A percentile compares a stretch with the other conserved stretches of the same genome.
Conservation (phyloP, 2,797 vertebrate genomes). For the Oceanodroma leucorhoa region DNA sequence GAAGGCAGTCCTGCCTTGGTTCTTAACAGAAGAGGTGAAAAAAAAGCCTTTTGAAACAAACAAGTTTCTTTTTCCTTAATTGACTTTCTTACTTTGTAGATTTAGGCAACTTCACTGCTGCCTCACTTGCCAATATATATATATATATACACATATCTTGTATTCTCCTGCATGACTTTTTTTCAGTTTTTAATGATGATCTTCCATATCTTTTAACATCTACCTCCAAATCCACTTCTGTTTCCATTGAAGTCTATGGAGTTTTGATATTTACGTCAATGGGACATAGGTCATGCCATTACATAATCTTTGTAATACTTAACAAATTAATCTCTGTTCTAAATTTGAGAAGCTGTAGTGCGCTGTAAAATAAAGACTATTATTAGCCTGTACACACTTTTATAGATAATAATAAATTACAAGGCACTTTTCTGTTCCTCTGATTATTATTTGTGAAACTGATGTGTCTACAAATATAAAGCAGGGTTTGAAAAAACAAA, state of each 20-base stretch:
- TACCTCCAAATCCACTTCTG: not conserved
- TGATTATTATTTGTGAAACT: not conserved
- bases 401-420: not conserved
- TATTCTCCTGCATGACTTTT: not conserved
- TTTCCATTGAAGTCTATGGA: not conserved
- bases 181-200: not conserved
- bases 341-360: not conserved
- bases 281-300: not conserved
- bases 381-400: not conserved
- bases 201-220: not conserved
- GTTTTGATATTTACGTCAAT: not conserved
- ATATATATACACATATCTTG: not conserved
- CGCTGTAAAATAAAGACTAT: not conserved
- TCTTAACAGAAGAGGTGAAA: not conserved
- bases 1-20: not conserved
- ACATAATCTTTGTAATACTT: not conserved
- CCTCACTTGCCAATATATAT: not conserved
- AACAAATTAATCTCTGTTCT: not conserved
- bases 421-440: not conserved
- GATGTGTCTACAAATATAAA: not conserved
- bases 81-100: not conserved
- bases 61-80: fast-evolving
- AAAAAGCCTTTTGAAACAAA: not conserved
- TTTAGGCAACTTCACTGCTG: not conserved
- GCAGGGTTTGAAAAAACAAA: not conserved